Base-by-base conservation (phyloP, 2,113 vertebrate species). In the Ammospiza nelsoni region DNA sequence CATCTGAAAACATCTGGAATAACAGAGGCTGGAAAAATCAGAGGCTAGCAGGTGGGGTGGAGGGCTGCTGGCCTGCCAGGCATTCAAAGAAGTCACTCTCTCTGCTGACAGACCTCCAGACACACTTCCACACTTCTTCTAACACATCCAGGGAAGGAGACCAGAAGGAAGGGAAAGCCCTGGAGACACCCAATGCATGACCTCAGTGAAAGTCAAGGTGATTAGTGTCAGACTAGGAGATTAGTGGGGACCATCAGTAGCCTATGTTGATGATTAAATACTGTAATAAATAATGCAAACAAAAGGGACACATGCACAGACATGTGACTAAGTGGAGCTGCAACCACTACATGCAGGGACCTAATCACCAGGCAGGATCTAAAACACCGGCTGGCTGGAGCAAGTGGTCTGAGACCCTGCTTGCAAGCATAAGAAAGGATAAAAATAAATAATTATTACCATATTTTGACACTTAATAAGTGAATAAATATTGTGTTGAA, bases 381-480 rank as follows among this genome's bases (percentile, higher is more conserved):
- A 62, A 69, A 16, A 33, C 1, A 0, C 0, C 33, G 52, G 16
- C 29, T 76, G 23, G 7, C 0, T 46, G 48, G 6, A 81, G 18
- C 41, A 66, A 14, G 12, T 15, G 35, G 4, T 66, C 71, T 31
- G n/a, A 62, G 63, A 54, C 20, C 20, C 52, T 31, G 23, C 16
- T 5, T 59, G 58, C 23, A 63, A 65, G 39, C 27, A 29, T 16
- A 61, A 65, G 29, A 59, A 76, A 79, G 7, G 12, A 28, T 25
- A 39, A 57, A 76, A 68, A 15, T 4, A 78, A 62, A 5, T 18
- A 44, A 57, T 31, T 5, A 77, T 22, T 78, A 63, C 12, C 67
- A 11, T 25, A 33, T 71, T 66, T 31, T 62, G 59, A 67, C 24
- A 59, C 29, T 28, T 66, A 71, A 22, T 37, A 19, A 71, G 35